Base-by-base conservation (phyloP, 2,797 vertebrate genomes). In the Cirrhinus mrigala region DNA sequence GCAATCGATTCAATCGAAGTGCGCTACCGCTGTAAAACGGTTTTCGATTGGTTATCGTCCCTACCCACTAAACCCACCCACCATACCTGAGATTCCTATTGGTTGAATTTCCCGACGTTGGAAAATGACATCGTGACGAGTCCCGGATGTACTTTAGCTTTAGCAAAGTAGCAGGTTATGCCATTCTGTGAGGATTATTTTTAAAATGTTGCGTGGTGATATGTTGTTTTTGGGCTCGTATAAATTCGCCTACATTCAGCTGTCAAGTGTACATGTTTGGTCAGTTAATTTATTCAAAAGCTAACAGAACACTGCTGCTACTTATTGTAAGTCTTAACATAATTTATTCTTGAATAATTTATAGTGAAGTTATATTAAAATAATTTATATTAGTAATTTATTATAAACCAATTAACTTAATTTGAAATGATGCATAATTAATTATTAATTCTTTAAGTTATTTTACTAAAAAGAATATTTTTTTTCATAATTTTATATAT, bases 301-400 rank as follows among this genome's bases (percentile, higher is more conserved):
- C 92, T 93, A 91, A 88, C 86, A 90, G 82, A 94, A 94, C 91
- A 93, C 20, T 7, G 14, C 18, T 40, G 6, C 37, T 40, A 40
- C 37, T 40, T 40, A 40, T 40, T 40, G 37, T 40, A 40, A 40
- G 37, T 40, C 6, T 44, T 44, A 44, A 33, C 7, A 7, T 44
- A 8, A 44, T 44, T 44, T 44, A 44, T 44, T 44, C 40, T 44
- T 44, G 2, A 8, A 44, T 44, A 44, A 44, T 9, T 44, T 44
- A 44, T 44, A 44, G 40, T 44, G 40, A 44, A 44, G 40, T 44
- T 44, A 44, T 9, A 44, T 8, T 44, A 9, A 9, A 44, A 44
- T 44, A 44, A 44, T 40, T 6, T 6, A 40, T 40, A 40, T 33
- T 33, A 33, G 3, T 40, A 40, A 40, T 40, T 40, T 40, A 40